A percentile compares a stretch with the other conserved stretches of the same genome.
These are phyloP conservation scores for Phaetusa simplex DNA, from an alignment of 2,113 vertebrate genomes.

Conservation along the genomic window DNA sequence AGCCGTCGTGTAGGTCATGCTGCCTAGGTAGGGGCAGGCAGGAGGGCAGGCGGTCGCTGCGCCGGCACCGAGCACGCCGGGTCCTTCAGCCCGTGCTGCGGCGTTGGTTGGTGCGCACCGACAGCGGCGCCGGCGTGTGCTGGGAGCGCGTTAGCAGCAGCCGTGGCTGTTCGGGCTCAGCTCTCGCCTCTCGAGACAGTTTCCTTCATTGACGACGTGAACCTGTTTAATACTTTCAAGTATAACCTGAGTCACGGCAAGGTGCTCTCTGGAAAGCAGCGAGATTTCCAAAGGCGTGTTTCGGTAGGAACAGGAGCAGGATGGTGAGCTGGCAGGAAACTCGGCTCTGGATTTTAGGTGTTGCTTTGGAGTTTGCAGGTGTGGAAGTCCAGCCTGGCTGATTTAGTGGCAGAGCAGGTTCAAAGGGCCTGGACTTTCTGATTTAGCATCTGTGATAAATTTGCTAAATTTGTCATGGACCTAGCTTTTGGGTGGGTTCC, in stretches of 20 bases:
- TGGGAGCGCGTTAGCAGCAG: not conserved
- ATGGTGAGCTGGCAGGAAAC: not conserved
- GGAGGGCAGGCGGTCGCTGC: not conserved
- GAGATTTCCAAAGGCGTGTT: not conserved
- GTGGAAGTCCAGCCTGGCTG: not conserved
- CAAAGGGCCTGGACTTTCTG: not conserved
- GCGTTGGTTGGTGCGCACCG: rapidly evolving
- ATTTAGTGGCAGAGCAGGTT: not conserved
- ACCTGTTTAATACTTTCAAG: not conserved
- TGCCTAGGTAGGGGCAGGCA: not conserved
- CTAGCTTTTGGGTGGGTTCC: not conserved
- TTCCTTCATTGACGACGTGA: not conserved
- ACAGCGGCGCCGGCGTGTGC: rapidly evolving
- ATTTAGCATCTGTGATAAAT: not conserved
- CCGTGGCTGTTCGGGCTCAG: not conserved
- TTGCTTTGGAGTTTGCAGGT: not conserved
- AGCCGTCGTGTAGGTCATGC: not conserved
- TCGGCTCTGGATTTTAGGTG: not conserved
- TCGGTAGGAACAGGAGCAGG: not conserved
- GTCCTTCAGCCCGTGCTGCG: not conserved
- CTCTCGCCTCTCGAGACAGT: not conserved
- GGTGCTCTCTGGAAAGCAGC: not conserved
- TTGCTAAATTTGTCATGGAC: not conserved
- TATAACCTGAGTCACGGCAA: not conserved
- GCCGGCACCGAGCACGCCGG: rapidly evolving